These are phyloP conservation scores for Microctenopoma steveboyesi DNA, from an alignment of 2,797 vertebrate species.

Conservation along the genomic window DNA sequence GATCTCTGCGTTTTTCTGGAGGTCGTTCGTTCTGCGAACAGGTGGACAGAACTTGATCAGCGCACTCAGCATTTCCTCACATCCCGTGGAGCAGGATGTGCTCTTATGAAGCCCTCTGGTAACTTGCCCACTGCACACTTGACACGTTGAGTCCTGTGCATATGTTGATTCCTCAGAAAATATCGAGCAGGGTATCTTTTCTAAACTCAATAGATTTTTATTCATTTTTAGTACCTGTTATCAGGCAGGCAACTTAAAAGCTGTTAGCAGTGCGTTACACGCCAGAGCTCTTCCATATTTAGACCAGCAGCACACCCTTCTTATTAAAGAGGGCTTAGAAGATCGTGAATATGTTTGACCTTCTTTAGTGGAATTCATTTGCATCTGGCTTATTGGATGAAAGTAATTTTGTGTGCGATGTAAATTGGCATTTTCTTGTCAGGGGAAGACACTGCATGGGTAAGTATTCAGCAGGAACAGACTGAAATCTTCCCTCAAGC, in stretches of 20 bases:
- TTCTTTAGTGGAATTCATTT: conserved; percentile 71
- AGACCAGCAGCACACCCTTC: conserved; percentile 37
- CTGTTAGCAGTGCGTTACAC: conserved; percentile 13
- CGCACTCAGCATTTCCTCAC: conserved; percentile 66
- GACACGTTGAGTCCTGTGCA: conserved; percentile 7
- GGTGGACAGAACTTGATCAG: conserved; percentile 69
- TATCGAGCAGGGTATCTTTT: conserved; percentile 3
- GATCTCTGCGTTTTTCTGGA: conserved; percentile 67
- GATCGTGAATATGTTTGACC: conserved; percentile 71
- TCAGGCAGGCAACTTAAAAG: conserved; percentile 20
- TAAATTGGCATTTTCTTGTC: conserved; percentile 68
- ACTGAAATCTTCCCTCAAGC: conserved; percentile 35
- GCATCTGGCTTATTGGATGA: conserved; percentile 68
- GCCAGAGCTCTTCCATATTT: conserved; percentile 45
- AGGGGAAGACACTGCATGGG: conserved; percentile 47
- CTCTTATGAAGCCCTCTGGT: conserved; percentile 64
- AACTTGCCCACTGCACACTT: conserved; percentile 61
- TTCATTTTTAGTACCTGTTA: conserved; percentile 13
- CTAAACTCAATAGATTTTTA: conserved; percentile 17
- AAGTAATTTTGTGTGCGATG: conserved; percentile 50
- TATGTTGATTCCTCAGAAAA: conserved; percentile 22
- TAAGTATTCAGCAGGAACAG: conserved; percentile 66
- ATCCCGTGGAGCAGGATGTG: conserved; percentile 60
- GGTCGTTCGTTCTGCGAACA: conserved; percentile 75
- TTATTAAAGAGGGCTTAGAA: conserved; percentile 46